Conservation (phyloP, 2,888 invertebrate genomes). For the Acheta domesticus region DNA sequence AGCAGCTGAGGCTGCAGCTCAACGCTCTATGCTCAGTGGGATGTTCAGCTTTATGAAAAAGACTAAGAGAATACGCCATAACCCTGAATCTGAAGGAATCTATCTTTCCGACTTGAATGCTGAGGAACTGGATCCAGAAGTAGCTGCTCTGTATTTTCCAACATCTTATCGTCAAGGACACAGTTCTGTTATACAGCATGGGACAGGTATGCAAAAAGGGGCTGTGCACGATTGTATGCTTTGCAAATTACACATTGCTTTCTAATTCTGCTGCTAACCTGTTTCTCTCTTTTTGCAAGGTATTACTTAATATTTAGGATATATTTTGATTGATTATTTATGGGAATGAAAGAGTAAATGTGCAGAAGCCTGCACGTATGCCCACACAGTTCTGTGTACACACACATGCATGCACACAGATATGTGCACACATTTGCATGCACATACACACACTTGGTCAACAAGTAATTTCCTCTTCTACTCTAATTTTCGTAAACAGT, state of each 20-base stretch:
- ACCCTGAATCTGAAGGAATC: slow-evolving; percentile 70
- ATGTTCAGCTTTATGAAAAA: slow-evolving; percentile 92
- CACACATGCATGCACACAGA: too few species aligned
- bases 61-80: slow-evolving; percentile 59
- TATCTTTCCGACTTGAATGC: slow-evolving; percentile 89
- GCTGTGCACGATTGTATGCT: not conserved
- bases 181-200: slow-evolving; percentile 9
- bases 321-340: too few species aligned
- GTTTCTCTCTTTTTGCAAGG: not conserved
- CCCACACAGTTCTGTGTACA: too few species aligned
- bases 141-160: slow-evolving; percentile 82
- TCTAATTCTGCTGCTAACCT: not conserved
- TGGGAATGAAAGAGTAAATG: too few species aligned
- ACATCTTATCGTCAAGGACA: slow-evolving; percentile 49
- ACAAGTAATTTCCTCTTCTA: too few species aligned
- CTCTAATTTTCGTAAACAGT: too few species aligned
- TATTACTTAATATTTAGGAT: not conserved
- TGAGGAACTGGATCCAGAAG: slow-evolving; percentile 88
- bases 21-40: slow-evolving; percentile 76
- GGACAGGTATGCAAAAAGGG: slow-evolving; percentile 34
- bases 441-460: too few species aligned
- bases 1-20: slow-evolving; percentile 46
- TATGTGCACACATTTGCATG: too few species aligned
- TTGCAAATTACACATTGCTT: not conserved
- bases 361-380: too few species aligned